Evolutionary conservation across 1,140 invertebrate genomes (phyloP), one percentile per base, ranked within the genome.

Genomic region (Drosophila virilis): DNA sequence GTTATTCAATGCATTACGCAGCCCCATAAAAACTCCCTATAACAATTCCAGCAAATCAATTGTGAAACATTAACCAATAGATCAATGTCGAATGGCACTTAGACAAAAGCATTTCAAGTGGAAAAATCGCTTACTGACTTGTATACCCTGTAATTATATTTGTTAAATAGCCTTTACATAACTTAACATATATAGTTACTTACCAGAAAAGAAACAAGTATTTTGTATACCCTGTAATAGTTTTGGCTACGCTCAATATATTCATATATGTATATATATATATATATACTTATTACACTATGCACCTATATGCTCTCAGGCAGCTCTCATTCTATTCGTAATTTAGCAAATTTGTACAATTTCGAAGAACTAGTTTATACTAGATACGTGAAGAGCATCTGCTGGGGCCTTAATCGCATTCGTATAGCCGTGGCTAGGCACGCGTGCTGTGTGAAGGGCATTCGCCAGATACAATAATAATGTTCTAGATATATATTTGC

Each of bases 361-460:
- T 55, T 55, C 52, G 0, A 37, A 33, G 13, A 60, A 42, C 37
- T 38, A 51, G 15, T 51, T 52, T 43, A 13, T 12, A 43, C 46
- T 22, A 50, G 28, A 28, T 37, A 8, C 10, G 35, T 32, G 10
- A 10, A 12, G 9, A 52, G 38, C 38, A 69, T 61, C 28, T 54
- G 35, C 8, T 13, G 10, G 6, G 33, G 15, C 17, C 40, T 43
- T 35, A 22, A 55, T 46, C 42, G 17, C n/a, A 42, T n/a, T 12
- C 10, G 43, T 35, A 15, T 45, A 33, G 50, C 48, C 42, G 17
- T 33, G 40, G 17, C 33, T 62, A 51, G 57, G 58, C 45, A 51
- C 28, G 15, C 43, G 37, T 52, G 12, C 48, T 51, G 32, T 51
- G 72, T 59, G 80, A 85, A 83, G 80, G 80, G 67, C 81, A 66